Base-by-base conservation (phyloP, 2,888 invertebrate genomes). In the Pecten maximus region DNA sequence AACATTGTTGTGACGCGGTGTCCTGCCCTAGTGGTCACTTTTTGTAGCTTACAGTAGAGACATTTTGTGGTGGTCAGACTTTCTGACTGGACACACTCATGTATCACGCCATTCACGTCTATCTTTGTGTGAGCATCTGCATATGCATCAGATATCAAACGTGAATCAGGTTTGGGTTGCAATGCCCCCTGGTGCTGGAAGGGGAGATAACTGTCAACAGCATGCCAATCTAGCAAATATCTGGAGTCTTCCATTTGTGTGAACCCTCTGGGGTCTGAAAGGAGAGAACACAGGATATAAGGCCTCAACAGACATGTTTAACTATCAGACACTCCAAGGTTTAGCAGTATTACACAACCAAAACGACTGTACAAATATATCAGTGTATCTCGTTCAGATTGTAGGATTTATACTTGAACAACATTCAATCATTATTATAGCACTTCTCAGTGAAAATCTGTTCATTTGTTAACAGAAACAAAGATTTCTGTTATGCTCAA, bases 1-100 rank as follows among this genome's bases (percentile, higher is more conserved):
- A 48, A 87, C 40, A 87, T 48, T 0, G 88, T 88, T 40, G 88
- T 50, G 8, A 90, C 90, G 39, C 88, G 88, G 54, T 88, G 88
- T 39, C 90, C 90, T 40, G 86, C 88, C 50, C 87, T 88, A n/a
- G 90, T 90, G 23, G 86, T 88, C 60, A 90, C 88, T 87, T 87
- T 90, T 12, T 88, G 88, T 35, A 90, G 39, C 90, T 90, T 88
- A 90, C 90, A 90, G 54, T 88, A 88, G 28, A 90, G 50, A 88
- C 90, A 90, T 16, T 74, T 74, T 3, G 74, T 74, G 35, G 74
- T 74, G 74, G 74, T 74, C 35, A 74, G 28, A 74, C 74, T 74
- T 15, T 74, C 74, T 4, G 74, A 74, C 74, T 74, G 74, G 74
- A 74, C 74, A 74, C 74, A 74, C 74, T 74, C 74, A 15, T 74